phyloP scores from a whole-genome alignment of 2,113 vertebrate species.

The Dromas ardeola region DNA sequence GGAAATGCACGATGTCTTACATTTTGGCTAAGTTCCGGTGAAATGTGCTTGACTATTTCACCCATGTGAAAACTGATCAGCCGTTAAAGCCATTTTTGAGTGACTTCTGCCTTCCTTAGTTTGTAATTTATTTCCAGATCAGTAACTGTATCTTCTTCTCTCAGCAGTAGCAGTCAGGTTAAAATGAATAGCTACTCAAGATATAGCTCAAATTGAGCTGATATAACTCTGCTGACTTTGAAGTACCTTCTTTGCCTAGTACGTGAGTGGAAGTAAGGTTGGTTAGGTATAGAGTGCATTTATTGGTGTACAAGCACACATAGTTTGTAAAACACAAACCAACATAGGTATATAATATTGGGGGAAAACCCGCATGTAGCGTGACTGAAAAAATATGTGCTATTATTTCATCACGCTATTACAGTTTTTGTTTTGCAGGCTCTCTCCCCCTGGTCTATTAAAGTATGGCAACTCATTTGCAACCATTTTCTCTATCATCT shows the following conservation, averaged over 20 bases:
- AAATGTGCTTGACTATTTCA: neutral
- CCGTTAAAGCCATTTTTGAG: neutral
- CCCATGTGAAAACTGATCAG: neutral
- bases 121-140: neutral
- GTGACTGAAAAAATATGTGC: neutral
- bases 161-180: neutral
- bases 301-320: neutral
- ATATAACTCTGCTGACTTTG: neutral
- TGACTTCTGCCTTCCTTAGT: neutral
- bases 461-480: neutral
- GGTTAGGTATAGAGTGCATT: neutral
- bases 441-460: neutral
- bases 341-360: neutral
- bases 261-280: neutral
- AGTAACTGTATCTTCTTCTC: neutral
- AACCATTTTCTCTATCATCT: neutral
- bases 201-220: neutral
- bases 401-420: neutral
- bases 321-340: neutral
- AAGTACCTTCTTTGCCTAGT: neutral
- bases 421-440: neutral
- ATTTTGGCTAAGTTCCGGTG: neutral
- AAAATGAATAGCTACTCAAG: neutral
- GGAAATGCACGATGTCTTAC: neutral
- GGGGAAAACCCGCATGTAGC: fast-evolving